Conservation (phyloP, 2,113 vertebrate species). For the Callaeas wilsoni region DNA sequence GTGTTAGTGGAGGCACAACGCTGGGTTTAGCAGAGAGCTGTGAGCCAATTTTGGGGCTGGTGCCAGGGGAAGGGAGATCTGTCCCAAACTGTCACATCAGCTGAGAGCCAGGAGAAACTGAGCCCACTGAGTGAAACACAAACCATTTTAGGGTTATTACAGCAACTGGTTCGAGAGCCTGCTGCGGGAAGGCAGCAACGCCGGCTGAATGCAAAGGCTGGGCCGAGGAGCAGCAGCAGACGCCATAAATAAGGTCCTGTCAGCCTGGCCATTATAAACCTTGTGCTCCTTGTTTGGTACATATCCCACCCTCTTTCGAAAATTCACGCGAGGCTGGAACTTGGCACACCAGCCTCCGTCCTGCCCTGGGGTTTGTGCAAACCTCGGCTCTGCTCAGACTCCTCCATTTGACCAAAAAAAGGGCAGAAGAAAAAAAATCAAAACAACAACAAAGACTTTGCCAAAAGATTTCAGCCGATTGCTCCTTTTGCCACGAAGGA, state of each 20-base stretch:
- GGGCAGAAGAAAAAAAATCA: accelerated
- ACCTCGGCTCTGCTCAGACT: neutral
- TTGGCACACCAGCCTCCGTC: neutral
- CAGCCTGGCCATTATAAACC: neutral
- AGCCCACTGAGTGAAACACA: neutral
- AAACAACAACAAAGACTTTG: neutral
- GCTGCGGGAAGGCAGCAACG: neutral
- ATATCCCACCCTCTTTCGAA: neutral
- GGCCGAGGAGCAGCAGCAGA: neutral
- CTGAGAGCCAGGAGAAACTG: neutral
- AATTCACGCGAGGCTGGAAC: neutral
- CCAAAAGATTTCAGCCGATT: neutral
- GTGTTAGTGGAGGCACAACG: accelerated
- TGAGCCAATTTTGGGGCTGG: neutral
- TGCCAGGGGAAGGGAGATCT: neutral
- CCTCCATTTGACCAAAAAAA: neutral
- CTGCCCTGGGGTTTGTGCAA: neutral
- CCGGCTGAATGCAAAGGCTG: neutral
- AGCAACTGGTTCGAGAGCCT: neutral
- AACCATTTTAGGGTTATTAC: neutral
- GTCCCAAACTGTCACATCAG: neutral
- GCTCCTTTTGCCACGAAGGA: neutral
- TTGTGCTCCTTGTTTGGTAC: neutral
- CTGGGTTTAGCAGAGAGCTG: neutral
- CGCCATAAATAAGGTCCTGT: neutral